A percentile compares a stretch with the other conserved stretches of the same genome.
These are phyloP conservation scores for Dusona sp. DNA, from an alignment of 2,888 invertebrate species.

Conservation along the genomic window DNA sequence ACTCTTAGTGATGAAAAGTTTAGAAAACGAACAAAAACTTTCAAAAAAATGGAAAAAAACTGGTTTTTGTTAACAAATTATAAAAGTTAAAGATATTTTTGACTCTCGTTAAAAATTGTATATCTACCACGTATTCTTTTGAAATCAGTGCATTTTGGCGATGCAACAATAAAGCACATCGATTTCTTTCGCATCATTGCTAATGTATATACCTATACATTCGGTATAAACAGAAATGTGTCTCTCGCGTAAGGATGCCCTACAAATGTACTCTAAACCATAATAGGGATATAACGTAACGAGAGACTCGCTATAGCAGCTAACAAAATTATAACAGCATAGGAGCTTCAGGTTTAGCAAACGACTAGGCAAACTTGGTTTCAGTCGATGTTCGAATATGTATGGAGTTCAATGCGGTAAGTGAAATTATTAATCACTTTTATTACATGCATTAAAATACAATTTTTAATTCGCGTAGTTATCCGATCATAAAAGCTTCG, in stretches of 20 bases:
- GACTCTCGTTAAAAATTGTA: neutral
- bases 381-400: slow-evolving; percentile 77
- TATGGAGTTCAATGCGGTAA: slow-evolving; percentile 78
- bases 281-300: slow-evolving; percentile 75
- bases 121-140: neutral
- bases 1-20: no score
- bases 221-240: slow-evolving; percentile 48
- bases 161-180: slow-evolving; percentile 10
- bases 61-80: no score
- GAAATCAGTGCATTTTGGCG: neutral
- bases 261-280: slow-evolving; percentile 79
- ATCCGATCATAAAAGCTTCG: neutral
- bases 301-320: slow-evolving; percentile 44
- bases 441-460: neutral
- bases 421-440: slow-evolving; percentile 71
- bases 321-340: slow-evolving; percentile 69
- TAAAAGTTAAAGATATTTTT: no score
- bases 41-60: no score
- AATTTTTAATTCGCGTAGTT: neutral
- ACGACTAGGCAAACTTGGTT: slow-evolving; percentile 73
- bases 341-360: slow-evolving; percentile 76
- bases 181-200: neutral
- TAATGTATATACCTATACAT: slow-evolving; percentile 14
- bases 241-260: slow-evolving; percentile 74
- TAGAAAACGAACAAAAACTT: no score